A percentile compares a stretch with the other conserved stretches of the same genome.
Conservation (phyloP, 2,797 vertebrate genomes). For the Lacerta bilineata region DNA sequence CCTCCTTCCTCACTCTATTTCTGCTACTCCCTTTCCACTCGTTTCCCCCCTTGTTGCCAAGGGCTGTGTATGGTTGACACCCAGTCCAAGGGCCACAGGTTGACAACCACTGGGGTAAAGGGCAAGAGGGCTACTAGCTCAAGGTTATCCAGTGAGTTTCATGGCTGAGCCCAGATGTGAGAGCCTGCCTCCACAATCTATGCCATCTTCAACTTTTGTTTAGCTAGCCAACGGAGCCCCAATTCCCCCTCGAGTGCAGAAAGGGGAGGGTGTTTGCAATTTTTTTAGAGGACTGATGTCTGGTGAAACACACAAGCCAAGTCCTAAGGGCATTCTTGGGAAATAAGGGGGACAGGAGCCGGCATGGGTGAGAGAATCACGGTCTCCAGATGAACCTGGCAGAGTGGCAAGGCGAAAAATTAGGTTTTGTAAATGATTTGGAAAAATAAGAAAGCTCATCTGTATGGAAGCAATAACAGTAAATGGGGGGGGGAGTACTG, state of each 20-base stretch:
- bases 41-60: too few species aligned
- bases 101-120: too few species aligned
- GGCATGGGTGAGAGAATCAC: neutral
- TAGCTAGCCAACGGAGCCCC: neutral
- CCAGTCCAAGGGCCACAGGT: too few species aligned
- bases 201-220: neutral
- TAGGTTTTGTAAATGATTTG: conserved; percentile 19
- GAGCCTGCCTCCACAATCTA: neutral
- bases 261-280: neutral
- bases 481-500: conserved; percentile 1
- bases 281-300: neutral
- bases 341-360: neutral
- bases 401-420: conserved; percentile 32
- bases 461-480: conserved; percentile 25
- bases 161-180: neutral
- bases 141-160: neutral
- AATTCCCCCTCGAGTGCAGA: neutral
- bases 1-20: too few species aligned
- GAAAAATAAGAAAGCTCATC: conserved; percentile 23
- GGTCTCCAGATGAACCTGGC: conserved; percentile 27
- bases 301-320: neutral
- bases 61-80: too few species aligned
- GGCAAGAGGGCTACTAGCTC: too few species aligned
- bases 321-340: neutral
- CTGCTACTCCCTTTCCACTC: too few species aligned